Evolutionary conservation across 1,140 invertebrate genomes (phyloP).

Genomic region (Phortica variegata): DNA sequence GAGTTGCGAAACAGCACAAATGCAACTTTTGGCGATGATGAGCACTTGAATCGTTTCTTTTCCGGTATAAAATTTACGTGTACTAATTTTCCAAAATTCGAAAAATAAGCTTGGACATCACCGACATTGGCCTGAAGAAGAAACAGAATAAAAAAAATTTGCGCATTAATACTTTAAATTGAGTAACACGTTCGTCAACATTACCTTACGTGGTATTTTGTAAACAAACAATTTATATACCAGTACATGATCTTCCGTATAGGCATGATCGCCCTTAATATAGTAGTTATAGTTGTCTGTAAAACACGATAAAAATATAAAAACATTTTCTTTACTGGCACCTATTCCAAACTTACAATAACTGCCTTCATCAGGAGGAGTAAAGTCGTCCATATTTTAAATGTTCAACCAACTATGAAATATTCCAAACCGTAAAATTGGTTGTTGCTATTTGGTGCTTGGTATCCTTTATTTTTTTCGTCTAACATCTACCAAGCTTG

Average conservation of each 20-base stretch:
- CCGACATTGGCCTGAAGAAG: not conserved
- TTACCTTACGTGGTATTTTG: slow-evolving; percentile 22
- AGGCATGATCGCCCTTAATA: slow-evolving; percentile 23
- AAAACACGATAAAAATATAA: not conserved
- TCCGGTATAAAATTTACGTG: slow-evolving; percentile 6
- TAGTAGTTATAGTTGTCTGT: slow-evolving; percentile 17
- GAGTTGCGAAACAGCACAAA: slow-evolving; percentile 20
- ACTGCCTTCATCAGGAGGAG: slow-evolving; percentile 12
- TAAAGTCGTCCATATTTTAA: too few relatives aligned
- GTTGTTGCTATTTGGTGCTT: too few relatives aligned
- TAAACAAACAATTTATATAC: slow-evolving; percentile 26
- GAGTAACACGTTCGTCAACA: not conserved
- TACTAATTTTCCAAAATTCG: slow-evolving; percentile 20
- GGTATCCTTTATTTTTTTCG: too few relatives aligned
- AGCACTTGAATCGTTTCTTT: not conserved
- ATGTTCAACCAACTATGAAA: too few relatives aligned
- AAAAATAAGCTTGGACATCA: slow-evolving; percentile 21
- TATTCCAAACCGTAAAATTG: too few relatives aligned
- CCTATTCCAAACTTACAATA: not conserved
- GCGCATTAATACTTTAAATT: not conserved
- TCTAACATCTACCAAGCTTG: too few relatives aligned
- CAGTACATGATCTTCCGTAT: slow-evolving; percentile 38
- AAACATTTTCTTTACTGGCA: slow-evolving; percentile 7
- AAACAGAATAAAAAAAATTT: not conserved
- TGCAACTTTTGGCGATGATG: slow-evolving; percentile 8